phyloP scores from a whole-genome alignment of 2,113 vertebrate genomes.

The Zosterops pallidus region DNA sequence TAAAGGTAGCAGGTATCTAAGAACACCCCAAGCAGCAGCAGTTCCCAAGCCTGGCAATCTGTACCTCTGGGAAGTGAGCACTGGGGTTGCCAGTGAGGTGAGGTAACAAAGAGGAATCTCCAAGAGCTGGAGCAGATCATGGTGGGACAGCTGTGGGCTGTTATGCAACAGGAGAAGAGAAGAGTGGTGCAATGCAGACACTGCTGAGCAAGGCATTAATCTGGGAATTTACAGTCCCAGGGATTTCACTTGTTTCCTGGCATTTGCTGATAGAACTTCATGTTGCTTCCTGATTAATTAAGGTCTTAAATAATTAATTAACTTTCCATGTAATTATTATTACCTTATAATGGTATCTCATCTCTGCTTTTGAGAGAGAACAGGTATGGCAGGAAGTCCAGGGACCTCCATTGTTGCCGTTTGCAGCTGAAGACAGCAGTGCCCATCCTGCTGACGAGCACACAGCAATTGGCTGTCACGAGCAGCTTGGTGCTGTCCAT shows the following conservation, averaged over 20 bases:
- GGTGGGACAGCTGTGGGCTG: background rate
- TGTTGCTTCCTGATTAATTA: background rate
- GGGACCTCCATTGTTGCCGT: background rate
- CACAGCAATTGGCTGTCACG: background rate
- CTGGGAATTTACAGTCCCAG: background rate
- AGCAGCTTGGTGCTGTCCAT: background rate
- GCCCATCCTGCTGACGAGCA: background rate
- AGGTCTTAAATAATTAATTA: background rate
- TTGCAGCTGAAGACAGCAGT: background rate
- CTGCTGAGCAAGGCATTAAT: background rate
- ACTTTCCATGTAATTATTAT: background rate
- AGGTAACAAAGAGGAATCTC: background rate
- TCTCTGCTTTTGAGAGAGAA: background rate
- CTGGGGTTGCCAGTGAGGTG: rapidly evolving
- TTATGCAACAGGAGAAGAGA: background rate
- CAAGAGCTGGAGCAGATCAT: background rate
- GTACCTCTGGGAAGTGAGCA: background rate
- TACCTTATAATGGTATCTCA: background rate
- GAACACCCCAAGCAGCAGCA: background rate
- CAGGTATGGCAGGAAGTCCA: background rate
- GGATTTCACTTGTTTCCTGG: background rate
- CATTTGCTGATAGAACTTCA: background rate
- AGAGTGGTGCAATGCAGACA: constrained; percentile 20
- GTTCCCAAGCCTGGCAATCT: background rate
- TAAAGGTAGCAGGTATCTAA: background rate